Evolutionary conservation across 2,797 vertebrate genomes (phyloP).

Genomic region (Alosa sapidissima): DNA sequence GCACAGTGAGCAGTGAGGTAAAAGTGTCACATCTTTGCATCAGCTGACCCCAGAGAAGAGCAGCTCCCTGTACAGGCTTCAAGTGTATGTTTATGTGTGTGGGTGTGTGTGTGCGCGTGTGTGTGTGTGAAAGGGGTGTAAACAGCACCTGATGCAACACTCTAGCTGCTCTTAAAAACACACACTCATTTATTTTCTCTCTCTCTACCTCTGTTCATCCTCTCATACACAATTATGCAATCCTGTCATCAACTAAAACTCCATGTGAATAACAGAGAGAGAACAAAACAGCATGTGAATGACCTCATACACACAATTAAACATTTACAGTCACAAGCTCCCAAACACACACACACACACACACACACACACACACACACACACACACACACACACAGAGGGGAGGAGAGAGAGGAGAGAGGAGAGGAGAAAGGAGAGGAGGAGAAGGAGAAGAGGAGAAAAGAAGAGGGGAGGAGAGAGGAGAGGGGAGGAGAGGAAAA

Average conservation of each 20-base stretch:
- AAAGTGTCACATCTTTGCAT: constrained; percentile 75
- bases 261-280: not conserved
- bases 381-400: constrained; percentile 22
- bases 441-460: too few species aligned
- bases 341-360: not conserved
- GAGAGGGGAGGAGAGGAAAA: too few species aligned
- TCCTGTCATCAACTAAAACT: constrained; percentile 56
- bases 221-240: not conserved
- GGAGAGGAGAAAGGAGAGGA: too few species aligned
- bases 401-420: too few species aligned
- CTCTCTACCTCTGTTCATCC: not conserved
- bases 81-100: constrained; percentile 56
- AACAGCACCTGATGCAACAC: constrained; percentile 80
- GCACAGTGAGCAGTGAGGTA: constrained; percentile 58
- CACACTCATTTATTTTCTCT: not conserved
- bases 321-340: not conserved
- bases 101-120: constrained; percentile 18
- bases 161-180: not conserved
- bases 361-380: constrained; percentile 12
- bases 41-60: constrained; percentile 77
- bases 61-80: constrained; percentile 69
- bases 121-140: constrained; percentile 47
- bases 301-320: constrained; percentile 20
- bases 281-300: constrained; percentile 14
- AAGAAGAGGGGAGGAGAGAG: too few species aligned